Base-by-base conservation (phyloP, 2,113 vertebrate genomes). In the Epinephelus cyanopodus region DNA sequence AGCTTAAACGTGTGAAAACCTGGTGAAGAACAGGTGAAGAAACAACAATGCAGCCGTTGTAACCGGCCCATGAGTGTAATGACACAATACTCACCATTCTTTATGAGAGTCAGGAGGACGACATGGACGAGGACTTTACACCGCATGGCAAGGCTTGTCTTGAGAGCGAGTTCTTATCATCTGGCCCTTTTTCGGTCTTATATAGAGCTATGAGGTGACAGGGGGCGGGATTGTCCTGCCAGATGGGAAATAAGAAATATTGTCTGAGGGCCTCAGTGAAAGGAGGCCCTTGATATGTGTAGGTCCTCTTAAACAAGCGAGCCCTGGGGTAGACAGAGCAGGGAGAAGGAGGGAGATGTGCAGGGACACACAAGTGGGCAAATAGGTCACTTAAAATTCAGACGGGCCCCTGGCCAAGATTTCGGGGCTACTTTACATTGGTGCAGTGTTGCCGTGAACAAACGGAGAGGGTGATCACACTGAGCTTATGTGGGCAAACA, bases 361-460 rank as follows among this genome's bases (percentile, higher is more conserved):
- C 56, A 64, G 27, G 70, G 81, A 91, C 60, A 79, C 86, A 85
- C 88, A 88, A 90, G 81, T 81, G 77, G 77, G 53, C 78, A 89
- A 89, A 94, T 81, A 63, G 89, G 85, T 85, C 90, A 93, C 93
- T 96, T 96, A 92, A 95, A 92, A 96, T 95, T 94, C 95, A 93
- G 33, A 70, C 37, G 69, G 94, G 94, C 93, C 68, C 48, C 61
- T 13, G 63, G 91, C 94, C 95, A 95, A 90, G 87, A 82, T 92
- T 93, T 89, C 70, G 87, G 83, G 81, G 79, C 94, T 94, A 92
- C 93, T 96, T 96, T 94, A 94, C 93, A 95, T 96, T 93, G 94
- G 94, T 77, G 92, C 92, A 76, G 92, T 85, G 93, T 94, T 92
- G 92, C 89, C 71, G 60, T 62, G 86, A 89, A 94, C 92, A 93